Base-by-base conservation (phyloP, 2,797 vertebrate species). In the Lacerta bilineata region DNA sequence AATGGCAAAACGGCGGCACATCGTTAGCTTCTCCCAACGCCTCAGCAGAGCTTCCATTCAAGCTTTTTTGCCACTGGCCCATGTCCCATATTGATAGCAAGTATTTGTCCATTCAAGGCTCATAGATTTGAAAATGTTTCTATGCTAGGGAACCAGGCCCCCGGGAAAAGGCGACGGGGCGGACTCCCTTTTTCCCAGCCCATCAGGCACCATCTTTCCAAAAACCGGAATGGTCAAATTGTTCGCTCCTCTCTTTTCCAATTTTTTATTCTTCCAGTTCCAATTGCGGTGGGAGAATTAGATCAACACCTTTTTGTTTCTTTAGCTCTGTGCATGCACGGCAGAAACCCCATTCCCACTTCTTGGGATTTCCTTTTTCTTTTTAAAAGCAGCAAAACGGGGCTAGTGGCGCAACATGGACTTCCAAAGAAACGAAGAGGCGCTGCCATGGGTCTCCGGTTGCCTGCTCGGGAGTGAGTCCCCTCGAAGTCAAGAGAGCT, bases 81-180 rank as follows among this genome's bases (percentile, higher is more conserved):
- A 91, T 94, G 94, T 95, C 94, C 93, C 96, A 93, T 94, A 96
- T 95, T 96, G 95, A 95, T 92, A 95, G 86, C 20, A 71, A 94
- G 92, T 94, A 95, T 96, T 96, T 97, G 94, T 93, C 93, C 95
- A 93, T 95, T 95, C 93, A 95, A 95, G 95, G 92, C 94, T 95
- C 95, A 95, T 59, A 95, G 95, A 90, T 93, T 88, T 81, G 95
- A 95, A 96, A 96, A 97, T 87, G 93, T 95, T 96, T 95, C 95
- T 86, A 88, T 92, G 92, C 3, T 85, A 92, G 84, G 92, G 83
- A 95, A 76, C 82, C 6, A 83, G 84, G 90, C 76, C 77, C 1
- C 20, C 36, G 71, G 78, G 20, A 68, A 87, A 87, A 81, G 27
- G 39, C 82, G 3, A 27, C 25, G 17, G 68, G 87, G 87, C 43